phyloP scores from a whole-genome alignment of 2,888 invertebrate genomes.

The Chalcosyrphus nemorum region DNA sequence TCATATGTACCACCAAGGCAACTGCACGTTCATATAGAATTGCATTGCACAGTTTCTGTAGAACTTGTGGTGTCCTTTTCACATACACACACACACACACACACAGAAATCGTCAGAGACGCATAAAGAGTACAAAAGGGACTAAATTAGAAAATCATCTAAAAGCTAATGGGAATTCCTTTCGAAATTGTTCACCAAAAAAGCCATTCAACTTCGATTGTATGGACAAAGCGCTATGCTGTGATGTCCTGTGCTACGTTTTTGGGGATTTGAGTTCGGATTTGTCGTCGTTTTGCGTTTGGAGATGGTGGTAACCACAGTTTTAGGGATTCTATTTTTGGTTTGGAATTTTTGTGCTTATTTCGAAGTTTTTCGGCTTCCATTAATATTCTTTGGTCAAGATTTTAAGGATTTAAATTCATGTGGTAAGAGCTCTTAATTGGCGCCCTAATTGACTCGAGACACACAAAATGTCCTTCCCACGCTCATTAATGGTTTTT shows the following conservation, averaged over 20 bases:
- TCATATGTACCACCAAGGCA: constrained; percentile 18
- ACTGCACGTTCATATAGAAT: background rate
- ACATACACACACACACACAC: background rate
- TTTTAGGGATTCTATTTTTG: constrained; percentile 24
- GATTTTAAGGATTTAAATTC: background rate
- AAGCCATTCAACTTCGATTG: constrained; percentile 33
- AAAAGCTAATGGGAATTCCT: constrained; percentile 68
- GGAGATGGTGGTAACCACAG: background rate
- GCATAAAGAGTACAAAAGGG: no score
- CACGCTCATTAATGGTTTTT: constrained; percentile 19
- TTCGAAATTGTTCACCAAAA: constrained; percentile 29
- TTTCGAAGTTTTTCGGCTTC: constrained; percentile 17
- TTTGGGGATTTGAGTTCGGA: background rate
- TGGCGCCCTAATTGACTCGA: background rate
- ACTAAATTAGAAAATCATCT: constrained; percentile 70
- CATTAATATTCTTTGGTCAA: background rate
- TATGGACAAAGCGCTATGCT: background rate
- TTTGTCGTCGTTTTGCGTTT: no score
- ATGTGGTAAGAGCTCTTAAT: background rate
- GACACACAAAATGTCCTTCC: background rate
- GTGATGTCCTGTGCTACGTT: background rate
- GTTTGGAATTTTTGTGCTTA: constrained; percentile 14
- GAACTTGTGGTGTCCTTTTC: constrained; percentile 36
- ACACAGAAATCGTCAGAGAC: no score
- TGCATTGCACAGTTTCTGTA: background rate